Base-by-base conservation (phyloP, 2,888 invertebrate genomes). In the Teinopalpus imperialis region DNA sequence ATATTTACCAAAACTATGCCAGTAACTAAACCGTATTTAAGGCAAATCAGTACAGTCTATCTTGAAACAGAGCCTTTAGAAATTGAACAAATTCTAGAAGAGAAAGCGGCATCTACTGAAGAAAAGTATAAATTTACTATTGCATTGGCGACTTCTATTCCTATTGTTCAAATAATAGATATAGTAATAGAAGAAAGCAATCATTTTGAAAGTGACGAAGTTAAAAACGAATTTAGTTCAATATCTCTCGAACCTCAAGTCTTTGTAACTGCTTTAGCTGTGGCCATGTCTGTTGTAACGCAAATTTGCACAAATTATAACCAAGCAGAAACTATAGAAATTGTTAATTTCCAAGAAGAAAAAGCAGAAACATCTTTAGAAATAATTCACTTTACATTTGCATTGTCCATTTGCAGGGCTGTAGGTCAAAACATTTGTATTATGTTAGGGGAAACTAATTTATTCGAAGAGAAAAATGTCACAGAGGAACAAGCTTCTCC, bases 391-490 rank as follows among this genome's bases (percentile, higher is more conserved):
- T 43, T 43, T 10, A 4, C 1, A 1, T 10, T 3, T 2, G 21
- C 23, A 16, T 5, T 14, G 7, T 0, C 13, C 7, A 20, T 21
- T 13, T 29, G 43, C 14, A 29, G n/a, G 5, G 14, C 6, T 1
- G 9, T 9, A 3, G 9, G 2, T 14, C 8, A 35, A 36, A 35
- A 21, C 2, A 10, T 10, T 14, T 9, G 8, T 16, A 31, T 24
- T 12, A 6, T 6, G n/a, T 24, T 37, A 13, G 13, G 18, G 3
- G 43, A 44, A 9, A 5, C 12, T 26, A 44, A 31, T 6, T 13
- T 1, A 18, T 44, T 18, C 31, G 26, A 36, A 12, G 16, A 16
- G 5, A 16, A 30, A 6, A n/a, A 18, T 2, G 10, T 23, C 12
- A 2, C 3, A 10, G 21, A 23, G 21, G 21, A 29, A 30, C n/a